Evolutionary conservation across 2,888 invertebrate genomes (phyloP), one percentile per base, ranked within the genome.

Genomic region (Campoplex capitator): DNA sequence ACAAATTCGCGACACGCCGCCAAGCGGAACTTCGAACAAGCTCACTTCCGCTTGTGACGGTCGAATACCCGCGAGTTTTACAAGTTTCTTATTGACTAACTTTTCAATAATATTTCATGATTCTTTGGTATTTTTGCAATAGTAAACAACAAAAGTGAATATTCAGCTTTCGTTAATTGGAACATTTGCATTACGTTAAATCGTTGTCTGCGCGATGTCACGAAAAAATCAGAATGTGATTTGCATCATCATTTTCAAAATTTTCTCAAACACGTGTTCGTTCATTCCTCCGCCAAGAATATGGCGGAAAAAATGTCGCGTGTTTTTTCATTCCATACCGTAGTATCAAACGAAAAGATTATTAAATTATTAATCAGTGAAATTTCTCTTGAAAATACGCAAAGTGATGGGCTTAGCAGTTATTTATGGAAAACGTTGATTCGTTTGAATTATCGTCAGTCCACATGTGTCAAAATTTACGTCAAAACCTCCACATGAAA

Each of bases 191-290:
- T 23, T 4, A 28, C 35, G 23, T 68, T 68, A 54, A 23, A n/a
- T 67, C 38, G 18, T 54, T 35, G 13, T 6, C 23, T 8, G 9
- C 32, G 2, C 13, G 16, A 67, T 51, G 38, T 28, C 35, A 54
- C 38, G n/a, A 38, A n/a, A 18, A 51, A 45, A 67, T 38, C 38
- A 18, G 16, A 38, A 38, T 3, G 8, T 38, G 6, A 54, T 7
- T 6, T 8, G 0, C 23, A 35, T 23, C 16, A 2, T 54, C 23
- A 13, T 54, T 77, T 78, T 78, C 38, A 23, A 78, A 67, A 42
- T 54, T 68, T 78, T 8, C 38, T 65, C 67, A 68, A 42, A 67
- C 67, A 78, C 77, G 77, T 78, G 77, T 51, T 73, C 23, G 77
- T 51, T 73, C 23, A 16, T 18, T 9, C 32, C 48, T 48, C 76